Evolutionary conservation across 2,888 invertebrate species (phyloP).

Genomic region (Trichogramma dendrolimi): DNA sequence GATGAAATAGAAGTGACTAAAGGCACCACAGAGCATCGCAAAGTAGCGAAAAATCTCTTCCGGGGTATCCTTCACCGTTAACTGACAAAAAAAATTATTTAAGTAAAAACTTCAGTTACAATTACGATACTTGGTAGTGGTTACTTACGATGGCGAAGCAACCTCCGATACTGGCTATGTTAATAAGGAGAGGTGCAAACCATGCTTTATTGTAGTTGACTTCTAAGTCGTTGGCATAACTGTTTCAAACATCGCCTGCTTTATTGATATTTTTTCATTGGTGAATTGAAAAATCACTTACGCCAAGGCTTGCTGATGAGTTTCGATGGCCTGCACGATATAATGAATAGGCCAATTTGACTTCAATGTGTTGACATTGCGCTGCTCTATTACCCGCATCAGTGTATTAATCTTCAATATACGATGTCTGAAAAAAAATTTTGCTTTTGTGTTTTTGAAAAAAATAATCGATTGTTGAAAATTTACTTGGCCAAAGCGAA

Average conservation of each 20-base stretch:
- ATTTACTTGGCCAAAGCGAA: too few species aligned
- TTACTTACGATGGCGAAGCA: slow-evolving; percentile 6
- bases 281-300: too few species aligned
- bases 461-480: too few species aligned
- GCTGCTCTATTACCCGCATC: too few species aligned
- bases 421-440: too few species aligned
- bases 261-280: too few species aligned
- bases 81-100: neutral
- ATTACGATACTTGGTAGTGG: neutral
- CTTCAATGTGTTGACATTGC: too few species aligned
- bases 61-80: neutral
- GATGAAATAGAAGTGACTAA: slow-evolving; percentile 17
- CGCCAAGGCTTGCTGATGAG: too few species aligned
- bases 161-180: slow-evolving; percentile 7
- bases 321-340: too few species aligned
- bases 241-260: neutral
- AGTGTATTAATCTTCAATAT: too few species aligned
- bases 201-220: slow-evolving; percentile 3
- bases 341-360: too few species aligned
- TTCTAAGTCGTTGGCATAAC: slow-evolving; percentile 10
- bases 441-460: too few species aligned
- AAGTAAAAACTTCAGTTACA: neutral
- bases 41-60: slow-evolving; percentile 6
- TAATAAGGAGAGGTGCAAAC: slow-evolving; percentile 2
- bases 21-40: neutral